phyloP scores from a whole-genome alignment of 2,113 vertebrate genomes.

The Strigops habroptila region DNA sequence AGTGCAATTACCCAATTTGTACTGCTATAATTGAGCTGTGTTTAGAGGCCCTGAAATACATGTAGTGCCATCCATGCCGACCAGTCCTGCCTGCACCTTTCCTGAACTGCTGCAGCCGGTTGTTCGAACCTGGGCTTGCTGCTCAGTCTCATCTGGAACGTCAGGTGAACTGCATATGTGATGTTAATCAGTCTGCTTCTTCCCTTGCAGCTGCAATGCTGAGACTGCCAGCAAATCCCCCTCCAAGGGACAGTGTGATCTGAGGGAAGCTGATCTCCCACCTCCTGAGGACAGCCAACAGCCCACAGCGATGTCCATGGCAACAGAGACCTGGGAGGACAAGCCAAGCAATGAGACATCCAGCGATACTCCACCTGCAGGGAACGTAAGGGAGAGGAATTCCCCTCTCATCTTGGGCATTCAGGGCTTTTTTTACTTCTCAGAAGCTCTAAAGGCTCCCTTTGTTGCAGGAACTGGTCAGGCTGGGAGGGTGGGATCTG shows the following conservation, averaged over 20 bases:
- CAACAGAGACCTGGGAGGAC: conserved; percentile 76
- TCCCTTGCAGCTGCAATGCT: conserved; percentile 83
- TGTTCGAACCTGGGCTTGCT: not conserved
- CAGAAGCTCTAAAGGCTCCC: not conserved
- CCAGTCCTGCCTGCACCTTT: not conserved
- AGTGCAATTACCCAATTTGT: not conserved
- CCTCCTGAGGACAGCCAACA: conserved; percentile 70
- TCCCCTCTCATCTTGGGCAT: not conserved
- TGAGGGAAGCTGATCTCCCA: conserved; percentile 74
- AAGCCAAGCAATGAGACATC: conserved; percentile 68
- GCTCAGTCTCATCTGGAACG: not conserved
- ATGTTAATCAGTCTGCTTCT: conserved; percentile 29
- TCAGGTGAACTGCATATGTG: not conserved
- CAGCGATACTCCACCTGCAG: conserved; percentile 65
- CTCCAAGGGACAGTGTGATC: conserved; percentile 77
- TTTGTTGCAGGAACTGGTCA: not conserved
- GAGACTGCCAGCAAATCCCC: conserved; percentile 75
- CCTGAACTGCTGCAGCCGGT: not conserved
- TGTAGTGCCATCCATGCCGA: not conserved
- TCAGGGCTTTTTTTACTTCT: not conserved
- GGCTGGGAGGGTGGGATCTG: not conserved
- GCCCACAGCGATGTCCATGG: conserved; percentile 79
- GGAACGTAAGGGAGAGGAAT: conserved; percentile 76
- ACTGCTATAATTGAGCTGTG: not conserved
- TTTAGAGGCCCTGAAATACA: not conserved